Evolutionary conservation across 2,888 invertebrate species (phyloP).

Genomic region (Erpobdella octoculata): DNA sequence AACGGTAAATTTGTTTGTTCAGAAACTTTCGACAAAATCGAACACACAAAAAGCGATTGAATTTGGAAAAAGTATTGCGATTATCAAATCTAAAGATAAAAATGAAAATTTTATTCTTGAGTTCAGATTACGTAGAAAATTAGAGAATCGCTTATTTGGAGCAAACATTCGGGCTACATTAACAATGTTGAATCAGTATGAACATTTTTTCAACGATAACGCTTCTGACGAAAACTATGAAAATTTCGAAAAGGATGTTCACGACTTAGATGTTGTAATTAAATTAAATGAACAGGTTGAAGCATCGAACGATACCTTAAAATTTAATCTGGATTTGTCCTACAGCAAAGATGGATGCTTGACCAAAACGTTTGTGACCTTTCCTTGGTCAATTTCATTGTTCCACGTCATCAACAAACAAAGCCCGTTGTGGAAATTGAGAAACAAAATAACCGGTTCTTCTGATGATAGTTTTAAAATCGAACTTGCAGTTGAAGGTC

Average conservation of each 20-base stretch:
- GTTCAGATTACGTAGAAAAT: background rate
- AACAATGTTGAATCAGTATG: no score
- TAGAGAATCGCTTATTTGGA: background rate
- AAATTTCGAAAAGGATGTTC: background rate
- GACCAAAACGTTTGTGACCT: background rate
- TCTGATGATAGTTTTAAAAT: background rate
- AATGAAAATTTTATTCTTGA: background rate
- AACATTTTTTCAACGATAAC: no score
- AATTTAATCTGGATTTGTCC: conserved; percentile 6
- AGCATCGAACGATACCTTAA: background rate
- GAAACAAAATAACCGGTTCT: background rate
- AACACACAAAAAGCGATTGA: background rate
- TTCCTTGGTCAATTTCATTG: background rate
- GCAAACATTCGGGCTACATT: background rate
- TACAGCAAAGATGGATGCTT: background rate
- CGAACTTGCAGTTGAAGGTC: no score
- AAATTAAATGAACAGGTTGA: background rate
- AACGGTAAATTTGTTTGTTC: background rate
- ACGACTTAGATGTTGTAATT: conserved; percentile 2
- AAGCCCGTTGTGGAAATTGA: conserved; percentile 12
- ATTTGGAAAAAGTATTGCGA: background rate
- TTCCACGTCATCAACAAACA: background rate
- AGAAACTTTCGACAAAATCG: conserved; percentile 8
- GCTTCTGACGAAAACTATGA: background rate
- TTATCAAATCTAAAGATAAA: background rate